A percentile compares a stretch with the other conserved stretches of the same genome.
Evolutionary conservation across 1,140 invertebrate genomes (phyloP).

Genomic region (Teleopsis dalmanni): DNA sequence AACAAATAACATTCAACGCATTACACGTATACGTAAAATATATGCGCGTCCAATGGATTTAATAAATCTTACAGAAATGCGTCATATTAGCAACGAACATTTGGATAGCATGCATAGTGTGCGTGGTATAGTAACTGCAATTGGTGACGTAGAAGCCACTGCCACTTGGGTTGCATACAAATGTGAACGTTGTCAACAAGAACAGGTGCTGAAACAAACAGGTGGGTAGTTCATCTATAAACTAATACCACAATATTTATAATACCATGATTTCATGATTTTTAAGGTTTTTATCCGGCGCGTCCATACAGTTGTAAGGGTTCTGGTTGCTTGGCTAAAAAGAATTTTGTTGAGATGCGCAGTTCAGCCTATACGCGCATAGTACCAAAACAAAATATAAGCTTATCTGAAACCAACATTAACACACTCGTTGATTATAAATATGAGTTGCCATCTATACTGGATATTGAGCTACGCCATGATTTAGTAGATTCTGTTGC

Average conservation of each 20-base stretch:
- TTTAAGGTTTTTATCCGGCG: conserved; percentile 11
- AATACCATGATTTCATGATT: neutral
- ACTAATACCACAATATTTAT: neutral
- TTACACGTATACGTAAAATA: conserved; percentile 19
- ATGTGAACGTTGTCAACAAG: conserved; percentile 60
- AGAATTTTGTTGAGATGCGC: conserved; percentile 25
- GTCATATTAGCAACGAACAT: conserved; percentile 13
- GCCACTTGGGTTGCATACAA: conserved; percentile 74
- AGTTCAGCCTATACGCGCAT: conserved; percentile 32
- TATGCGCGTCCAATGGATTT: conserved; percentile 23
- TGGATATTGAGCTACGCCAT: conserved; percentile 75
- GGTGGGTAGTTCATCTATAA: conserved; percentile 9
- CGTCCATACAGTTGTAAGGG: conserved; percentile 28
- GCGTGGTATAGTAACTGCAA: conserved; percentile 78
- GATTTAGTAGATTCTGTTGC: conserved; percentile 81
- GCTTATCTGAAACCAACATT: conserved; percentile 28
- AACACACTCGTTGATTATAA: conserved; percentile 16
- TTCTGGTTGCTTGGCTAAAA: conserved; percentile 22
- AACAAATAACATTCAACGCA: conserved; percentile 13
- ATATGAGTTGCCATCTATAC: conserved; percentile 5
- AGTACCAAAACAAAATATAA: conserved; percentile 25
- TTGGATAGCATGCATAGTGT: conserved; percentile 58
- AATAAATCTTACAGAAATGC: conserved; percentile 18
- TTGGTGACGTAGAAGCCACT: conserved; percentile 65
- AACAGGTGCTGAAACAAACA: conserved; percentile 53